Conservation (phyloP, 2,888 invertebrate species). For the Ophion slaviceki region DNA sequence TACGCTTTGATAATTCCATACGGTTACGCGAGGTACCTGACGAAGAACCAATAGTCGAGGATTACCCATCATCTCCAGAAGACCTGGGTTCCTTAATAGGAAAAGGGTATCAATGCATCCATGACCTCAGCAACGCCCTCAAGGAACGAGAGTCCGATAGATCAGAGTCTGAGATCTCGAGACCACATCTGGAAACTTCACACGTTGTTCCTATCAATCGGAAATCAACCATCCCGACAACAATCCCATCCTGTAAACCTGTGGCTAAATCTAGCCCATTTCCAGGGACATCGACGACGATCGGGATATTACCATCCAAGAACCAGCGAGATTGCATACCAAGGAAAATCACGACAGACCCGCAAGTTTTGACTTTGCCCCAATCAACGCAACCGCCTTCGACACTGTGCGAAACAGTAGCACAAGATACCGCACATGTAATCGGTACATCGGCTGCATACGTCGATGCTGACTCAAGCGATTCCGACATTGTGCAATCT, state of each 20-base stretch:
- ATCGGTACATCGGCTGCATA: background rate
- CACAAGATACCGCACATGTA: no score
- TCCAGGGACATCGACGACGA: background rate
- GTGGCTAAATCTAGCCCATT: constrained; percentile 10
- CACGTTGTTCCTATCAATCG: background rate
- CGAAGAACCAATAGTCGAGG: no score
- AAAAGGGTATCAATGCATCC: constrained; percentile 4
- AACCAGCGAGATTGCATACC: no score
- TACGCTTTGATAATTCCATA: no score
- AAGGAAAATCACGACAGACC: no score
- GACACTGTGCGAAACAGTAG: no score
- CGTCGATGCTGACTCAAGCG: constrained; percentile 13
- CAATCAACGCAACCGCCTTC: no score
- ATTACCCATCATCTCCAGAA: no score
- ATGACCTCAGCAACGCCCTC: background rate
- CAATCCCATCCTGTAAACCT: background rate
- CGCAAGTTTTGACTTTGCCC: no score
- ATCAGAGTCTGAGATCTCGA: no score
- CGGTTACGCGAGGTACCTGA: no score
- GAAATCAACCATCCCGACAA: background rate
- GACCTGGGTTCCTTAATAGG: background rate
- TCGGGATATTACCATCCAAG: no score
- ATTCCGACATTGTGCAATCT: background rate
- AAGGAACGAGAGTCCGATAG: background rate
- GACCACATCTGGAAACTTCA: background rate